phyloP scores from a whole-genome alignment of 1,140 invertebrate genomes.

The Zaprionus vittiger region DNA sequence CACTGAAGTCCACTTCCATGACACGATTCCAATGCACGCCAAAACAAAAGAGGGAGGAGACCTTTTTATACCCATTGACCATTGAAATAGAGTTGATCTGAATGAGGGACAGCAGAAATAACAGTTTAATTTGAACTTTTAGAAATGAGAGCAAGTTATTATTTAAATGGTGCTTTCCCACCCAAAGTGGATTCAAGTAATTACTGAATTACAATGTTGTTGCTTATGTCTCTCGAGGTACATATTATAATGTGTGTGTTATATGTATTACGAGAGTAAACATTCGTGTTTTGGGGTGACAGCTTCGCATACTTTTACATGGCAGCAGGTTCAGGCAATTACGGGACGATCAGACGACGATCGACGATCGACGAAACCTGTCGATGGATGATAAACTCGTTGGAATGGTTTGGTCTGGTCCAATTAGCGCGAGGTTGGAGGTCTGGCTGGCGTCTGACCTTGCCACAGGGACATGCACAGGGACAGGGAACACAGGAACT shows the following conservation, averaged over 20 bases:
- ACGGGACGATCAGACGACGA: conserved; percentile 10
- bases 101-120: no score
- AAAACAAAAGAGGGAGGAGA: no score
- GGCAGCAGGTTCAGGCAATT: conserved; percentile 10
- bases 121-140: no score
- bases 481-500: conserved; percentile 28
- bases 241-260: not conserved
- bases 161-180: not conserved
- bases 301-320: conserved; percentile 1
- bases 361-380: conserved; percentile 58
- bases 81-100: no score
- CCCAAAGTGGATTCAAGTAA: not conserved
- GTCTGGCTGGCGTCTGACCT: conserved; percentile 52
- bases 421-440: conserved; percentile 67
- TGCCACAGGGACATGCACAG: conserved; percentile 48
- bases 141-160: not conserved
- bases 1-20: no score
- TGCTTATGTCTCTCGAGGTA: not conserved
- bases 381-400: conserved; percentile 75
- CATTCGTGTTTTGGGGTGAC: conserved; percentile 2
- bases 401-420: conserved; percentile 37
- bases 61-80: no score
- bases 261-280: not conserved
- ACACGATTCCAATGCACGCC: no score
- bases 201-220: not conserved